Conservation (phyloP, 2,888 invertebrate genomes). For the Petrolisthes manimaculis region DNA sequence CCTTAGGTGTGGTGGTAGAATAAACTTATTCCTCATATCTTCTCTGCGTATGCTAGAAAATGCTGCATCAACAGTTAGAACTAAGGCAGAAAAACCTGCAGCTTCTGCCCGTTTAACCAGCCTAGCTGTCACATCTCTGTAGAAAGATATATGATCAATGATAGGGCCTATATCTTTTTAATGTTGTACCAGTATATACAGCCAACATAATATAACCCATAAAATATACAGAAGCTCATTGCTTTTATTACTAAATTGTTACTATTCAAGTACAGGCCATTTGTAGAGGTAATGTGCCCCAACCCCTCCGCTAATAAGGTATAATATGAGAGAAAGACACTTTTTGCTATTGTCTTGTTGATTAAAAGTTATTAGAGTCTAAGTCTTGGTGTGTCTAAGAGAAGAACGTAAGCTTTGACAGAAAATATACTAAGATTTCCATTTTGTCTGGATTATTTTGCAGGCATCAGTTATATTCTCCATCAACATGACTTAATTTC, state of each 20-base stretch:
- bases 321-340: neutral
- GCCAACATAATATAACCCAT: no score
- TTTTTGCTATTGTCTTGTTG: neutral
- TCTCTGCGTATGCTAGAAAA: slow-evolving; percentile 85
- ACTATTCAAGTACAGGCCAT: no score
- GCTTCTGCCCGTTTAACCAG: slow-evolving; percentile 84
- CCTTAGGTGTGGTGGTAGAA: slow-evolving; percentile 83
- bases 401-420: neutral
- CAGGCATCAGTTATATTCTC: neutral
- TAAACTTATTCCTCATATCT: slow-evolving; percentile 87
- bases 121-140: slow-evolving; percentile 77
- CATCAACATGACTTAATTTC: neutral
- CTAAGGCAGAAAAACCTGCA: slow-evolving; percentile 87
- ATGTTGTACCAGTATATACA: no score
- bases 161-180: no score
- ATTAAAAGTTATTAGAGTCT: neutral
- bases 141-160: no score
- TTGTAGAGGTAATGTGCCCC: no score
- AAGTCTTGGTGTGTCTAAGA: neutral
- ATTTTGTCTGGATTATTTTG: neutral
- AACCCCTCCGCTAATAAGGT: no score
- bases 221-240: no score
- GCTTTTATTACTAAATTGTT: no score
- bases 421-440: neutral
- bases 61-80: slow-evolving; percentile 90